Evolutionary conservation across 1,140 invertebrate genomes (phyloP), one percentile per base, ranked within the genome.

Genomic region (Sycobia sp.): DNA sequence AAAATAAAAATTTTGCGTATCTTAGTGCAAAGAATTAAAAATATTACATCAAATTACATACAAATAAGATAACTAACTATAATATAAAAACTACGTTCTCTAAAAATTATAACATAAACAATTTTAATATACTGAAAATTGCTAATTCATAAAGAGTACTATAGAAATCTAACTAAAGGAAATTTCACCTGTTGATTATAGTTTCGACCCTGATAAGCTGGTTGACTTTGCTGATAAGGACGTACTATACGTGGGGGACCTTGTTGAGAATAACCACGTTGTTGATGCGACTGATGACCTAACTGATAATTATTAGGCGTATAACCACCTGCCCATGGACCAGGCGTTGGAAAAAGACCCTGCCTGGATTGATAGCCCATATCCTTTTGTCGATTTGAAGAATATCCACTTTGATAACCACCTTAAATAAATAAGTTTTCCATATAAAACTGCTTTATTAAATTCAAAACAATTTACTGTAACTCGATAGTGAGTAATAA

Each of bases 141-240:
- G n/a, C n/a, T n/a, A n/a, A n/a, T n/a, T n/a, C n/a, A n/a, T n/a
- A n/a, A n/a, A n/a, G n/a, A n/a, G n/a, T n/a, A n/a, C n/a, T n/a
- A n/a, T n/a, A n/a, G n/a, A n/a, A n/a, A n/a, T n/a, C n/a, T n/a
- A n/a, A n/a, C n/a, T n/a, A n/a, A n/a, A n/a, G n/a, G n/a, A n/a
- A n/a, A n/a, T n/a, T n/a, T 57, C 9, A 63, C 54, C 36, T 41
- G 51, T 49, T 55, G 43, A 56, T 56, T 56, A n/a, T 8, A 57
- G 16, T 58, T 46, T 25, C 54, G 41, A 16, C 13, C 10, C 18
- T 43, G 54, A 1, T 39, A 13, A 22, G n/a, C 11, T 20, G 20
- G 29, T 29, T 25, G 10, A 36, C 50, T 63, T n/a, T n/a, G n/a
- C 34, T 65, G 55, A 44, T 58, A 39, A 0, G 62, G 49, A 4